These are phyloP conservation scores for Gouania willdenowi DNA, from an alignment of 2,797 vertebrate species.

Conservation along the genomic window DNA sequence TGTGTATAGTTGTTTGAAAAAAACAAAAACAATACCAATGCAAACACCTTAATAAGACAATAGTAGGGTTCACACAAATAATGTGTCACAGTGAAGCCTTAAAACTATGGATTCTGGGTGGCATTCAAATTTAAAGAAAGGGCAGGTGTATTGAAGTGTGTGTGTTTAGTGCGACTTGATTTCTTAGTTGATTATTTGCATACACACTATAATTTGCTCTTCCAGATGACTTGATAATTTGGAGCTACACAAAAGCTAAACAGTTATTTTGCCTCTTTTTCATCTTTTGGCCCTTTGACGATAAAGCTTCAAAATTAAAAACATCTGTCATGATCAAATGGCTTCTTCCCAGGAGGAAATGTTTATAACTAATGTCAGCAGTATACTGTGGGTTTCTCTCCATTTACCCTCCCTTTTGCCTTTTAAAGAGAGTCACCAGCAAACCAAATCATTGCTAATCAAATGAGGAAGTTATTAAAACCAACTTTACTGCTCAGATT, in stretches of 20 bases:
- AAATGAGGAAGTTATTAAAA: conserved; percentile 36
- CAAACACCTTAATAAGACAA: too few species aligned
- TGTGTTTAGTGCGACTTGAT: conserved; percentile 41
- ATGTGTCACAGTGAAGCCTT: too few species aligned
- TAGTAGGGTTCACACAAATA: too few species aligned
- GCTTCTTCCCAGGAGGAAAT: conserved; percentile 50
- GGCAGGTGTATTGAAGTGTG: conserved; percentile 55
- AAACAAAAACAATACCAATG: too few species aligned
- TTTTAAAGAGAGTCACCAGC: conserved; percentile 33
- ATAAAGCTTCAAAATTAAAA: conserved; percentile 70
- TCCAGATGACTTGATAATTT: conserved; percentile 63
- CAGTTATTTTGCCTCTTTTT: conserved; percentile 61
- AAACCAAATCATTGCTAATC: conserved; percentile 32
- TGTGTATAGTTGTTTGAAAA: too few species aligned
- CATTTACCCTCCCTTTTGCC: too few species aligned
- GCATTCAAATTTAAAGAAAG: conserved; percentile 32
- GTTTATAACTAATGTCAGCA: conserved; percentile 52
- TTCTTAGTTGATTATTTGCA: conserved; percentile 21
- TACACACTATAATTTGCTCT: conserved; percentile 57
- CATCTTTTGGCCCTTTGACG: conserved; percentile 56
- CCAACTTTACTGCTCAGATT: conserved; percentile 32
- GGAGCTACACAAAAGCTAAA: conserved; percentile 44
- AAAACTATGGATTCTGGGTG: conserved; percentile 14
- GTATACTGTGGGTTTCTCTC: conserved; percentile 48
- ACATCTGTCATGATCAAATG: conserved; percentile 72